phyloP scores from a whole-genome alignment of 2,888 invertebrate species.

The Peribatodes rhomboidaria region DNA sequence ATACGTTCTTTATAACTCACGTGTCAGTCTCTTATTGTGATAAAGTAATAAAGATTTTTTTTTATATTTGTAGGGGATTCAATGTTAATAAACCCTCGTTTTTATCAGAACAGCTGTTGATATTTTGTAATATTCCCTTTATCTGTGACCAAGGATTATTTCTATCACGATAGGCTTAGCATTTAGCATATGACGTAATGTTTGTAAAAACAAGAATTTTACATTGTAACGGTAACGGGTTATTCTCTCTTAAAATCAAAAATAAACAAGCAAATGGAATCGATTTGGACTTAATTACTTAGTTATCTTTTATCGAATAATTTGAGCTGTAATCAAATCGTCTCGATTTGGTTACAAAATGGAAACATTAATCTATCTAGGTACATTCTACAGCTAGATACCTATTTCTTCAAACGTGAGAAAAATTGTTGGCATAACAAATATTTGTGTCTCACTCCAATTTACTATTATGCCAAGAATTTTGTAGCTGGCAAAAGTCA shows the following conservation, averaged over 20 bases:
- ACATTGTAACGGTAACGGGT: not conserved
- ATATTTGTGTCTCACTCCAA: no score
- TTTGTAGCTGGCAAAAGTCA: no score
- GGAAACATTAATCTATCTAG: not conserved
- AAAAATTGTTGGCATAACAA: no score
- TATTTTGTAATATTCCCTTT: conserved; percentile 8
- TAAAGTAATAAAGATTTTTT: not conserved
- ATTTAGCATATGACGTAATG: conserved; percentile 3
- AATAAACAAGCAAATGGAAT: no score
- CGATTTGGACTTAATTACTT: no score
- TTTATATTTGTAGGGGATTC: not conserved
- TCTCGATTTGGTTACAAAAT: no score
- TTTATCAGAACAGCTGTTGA: conserved; percentile 22
- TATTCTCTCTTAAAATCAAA: no score
- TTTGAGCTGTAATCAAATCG: no score
- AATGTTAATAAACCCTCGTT: conserved; percentile 1
- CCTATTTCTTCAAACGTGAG: no score
- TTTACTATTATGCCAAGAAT: no score
- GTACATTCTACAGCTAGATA: no score
- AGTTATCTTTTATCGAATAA: no score
- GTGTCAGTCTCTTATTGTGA: conserved; percentile 7
- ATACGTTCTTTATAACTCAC: not conserved
- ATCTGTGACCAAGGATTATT: conserved; percentile 23
- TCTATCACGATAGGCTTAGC: not conserved
- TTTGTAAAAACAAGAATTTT: not conserved